These are phyloP conservation scores for Berghia stephanieae DNA, from an alignment of 1,140 invertebrate genomes.

Conservation along the genomic window DNA sequence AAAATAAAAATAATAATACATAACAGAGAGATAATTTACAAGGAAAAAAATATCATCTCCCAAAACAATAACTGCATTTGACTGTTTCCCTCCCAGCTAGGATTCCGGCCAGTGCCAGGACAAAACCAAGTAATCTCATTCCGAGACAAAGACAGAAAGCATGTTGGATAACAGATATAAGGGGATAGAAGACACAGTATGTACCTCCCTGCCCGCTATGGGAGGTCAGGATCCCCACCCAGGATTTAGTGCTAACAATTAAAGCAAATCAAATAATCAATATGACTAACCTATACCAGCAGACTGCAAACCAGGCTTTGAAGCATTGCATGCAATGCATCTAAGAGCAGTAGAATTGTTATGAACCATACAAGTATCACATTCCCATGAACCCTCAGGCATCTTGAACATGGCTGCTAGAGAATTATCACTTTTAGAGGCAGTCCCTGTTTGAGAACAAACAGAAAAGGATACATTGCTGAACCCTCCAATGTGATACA, in stretches of 20 bases:
- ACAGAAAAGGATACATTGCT: not conserved
- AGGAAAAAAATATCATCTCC: too few species aligned
- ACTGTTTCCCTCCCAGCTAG: too few species aligned
- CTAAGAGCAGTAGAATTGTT: conserved; percentile 72
- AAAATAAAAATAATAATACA: too few species aligned
- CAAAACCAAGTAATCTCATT: too few species aligned
- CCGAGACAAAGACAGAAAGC: too few species aligned
- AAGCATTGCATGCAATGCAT: conserved; percentile 72
- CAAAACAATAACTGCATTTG: too few species aligned
- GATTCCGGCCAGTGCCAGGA: too few species aligned
- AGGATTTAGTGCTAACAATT: too few species aligned
- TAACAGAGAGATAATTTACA: too few species aligned
- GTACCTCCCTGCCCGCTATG: too few species aligned
- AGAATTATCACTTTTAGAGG: not conserved
- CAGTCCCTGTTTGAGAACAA: not conserved
- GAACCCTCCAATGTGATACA: not conserved
- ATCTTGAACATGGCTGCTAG: conserved; percentile 69
- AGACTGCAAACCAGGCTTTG: conserved; percentile 41
- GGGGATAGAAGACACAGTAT: conserved; percentile 1
- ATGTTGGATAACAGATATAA: not conserved
- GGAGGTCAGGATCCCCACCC: too few species aligned
- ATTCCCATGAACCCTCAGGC: conserved; percentile 73
- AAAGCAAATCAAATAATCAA: not conserved
- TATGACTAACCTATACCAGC: conserved; percentile 15
- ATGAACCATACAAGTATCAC: conserved; percentile 73